Conservation (phyloP, 2,113 vertebrate species). For the Rhinoptilus africanus region DNA sequence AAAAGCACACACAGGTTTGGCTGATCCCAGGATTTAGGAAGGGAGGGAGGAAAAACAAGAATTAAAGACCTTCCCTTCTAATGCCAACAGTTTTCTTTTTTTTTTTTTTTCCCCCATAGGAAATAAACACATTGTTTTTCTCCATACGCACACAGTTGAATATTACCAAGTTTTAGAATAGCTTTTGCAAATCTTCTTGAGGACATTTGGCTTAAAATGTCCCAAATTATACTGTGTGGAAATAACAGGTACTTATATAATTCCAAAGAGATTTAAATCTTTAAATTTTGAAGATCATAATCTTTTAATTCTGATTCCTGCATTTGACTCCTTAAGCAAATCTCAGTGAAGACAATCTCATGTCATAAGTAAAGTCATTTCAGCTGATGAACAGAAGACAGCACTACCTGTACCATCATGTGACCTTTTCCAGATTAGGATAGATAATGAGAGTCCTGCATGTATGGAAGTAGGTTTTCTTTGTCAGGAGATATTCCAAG, state of each 20-base stretch:
- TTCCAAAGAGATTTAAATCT: neutral
- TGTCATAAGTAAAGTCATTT: neutral
- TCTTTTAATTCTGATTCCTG: neutral
- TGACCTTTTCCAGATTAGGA: neutral
- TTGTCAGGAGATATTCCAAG: neutral
- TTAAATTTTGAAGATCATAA: neutral
- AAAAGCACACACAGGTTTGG: constrained; percentile 38
- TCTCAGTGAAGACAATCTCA: neutral
- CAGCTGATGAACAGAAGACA: neutral
- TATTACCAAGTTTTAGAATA: neutral
- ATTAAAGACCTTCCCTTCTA: neutral
- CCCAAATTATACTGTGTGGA: neutral
- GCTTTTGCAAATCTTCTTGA: neutral
- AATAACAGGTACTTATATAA: neutral
- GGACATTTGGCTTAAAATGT: neutral
- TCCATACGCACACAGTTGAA: neutral
- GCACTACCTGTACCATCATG: neutral
- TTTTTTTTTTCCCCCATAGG: neutral
- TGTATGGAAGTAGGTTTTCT: neutral
- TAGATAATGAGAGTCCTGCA: neutral
- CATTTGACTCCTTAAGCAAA: neutral
- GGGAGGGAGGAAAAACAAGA: neutral
- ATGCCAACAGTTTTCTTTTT: neutral
- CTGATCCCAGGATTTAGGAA: constrained; percentile 30
- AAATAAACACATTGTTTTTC: neutral